Conservation (phyloP, 1,140 invertebrate genomes). For the Cydia splendana region DNA sequence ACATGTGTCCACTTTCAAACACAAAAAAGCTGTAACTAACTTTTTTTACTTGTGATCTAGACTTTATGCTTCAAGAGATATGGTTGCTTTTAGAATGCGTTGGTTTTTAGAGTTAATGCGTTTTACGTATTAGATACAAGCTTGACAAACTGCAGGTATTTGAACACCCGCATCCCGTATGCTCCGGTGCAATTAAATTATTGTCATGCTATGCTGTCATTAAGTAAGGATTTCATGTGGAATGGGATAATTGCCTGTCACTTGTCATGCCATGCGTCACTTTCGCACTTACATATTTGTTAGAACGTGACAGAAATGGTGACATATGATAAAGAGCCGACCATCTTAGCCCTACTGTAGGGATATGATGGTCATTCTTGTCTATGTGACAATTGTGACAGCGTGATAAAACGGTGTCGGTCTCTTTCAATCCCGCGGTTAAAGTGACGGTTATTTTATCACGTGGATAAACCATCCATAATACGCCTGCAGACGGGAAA, state of each 20-base stretch:
- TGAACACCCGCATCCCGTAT: conserved; percentile 23
- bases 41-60: neutral
- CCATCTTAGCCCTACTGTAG: too few species aligned
- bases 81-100: neutral
- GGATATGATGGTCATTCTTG: too few species aligned
- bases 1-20: neutral
- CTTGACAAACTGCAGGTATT: neutral
- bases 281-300: too few species aligned
- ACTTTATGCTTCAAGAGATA: neutral
- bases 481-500: neutral
- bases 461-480: too few species aligned
- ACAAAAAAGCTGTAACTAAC: neutral
- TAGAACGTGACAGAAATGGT: too few species aligned
- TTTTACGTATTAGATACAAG: neutral
- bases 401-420: too few species aligned
- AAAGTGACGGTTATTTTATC: too few species aligned
- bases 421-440: too few species aligned
- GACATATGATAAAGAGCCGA: too few species aligned
- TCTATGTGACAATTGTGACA: too few species aligned
- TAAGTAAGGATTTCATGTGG: neutral
- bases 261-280: too few species aligned
- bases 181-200: neutral
- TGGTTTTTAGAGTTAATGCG: neutral
- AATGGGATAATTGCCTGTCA: conserved; percentile 1
- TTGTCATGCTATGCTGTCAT: neutral